Conservation (phyloP, 2,797 vertebrate genomes). For the Manis javanica region DNA sequence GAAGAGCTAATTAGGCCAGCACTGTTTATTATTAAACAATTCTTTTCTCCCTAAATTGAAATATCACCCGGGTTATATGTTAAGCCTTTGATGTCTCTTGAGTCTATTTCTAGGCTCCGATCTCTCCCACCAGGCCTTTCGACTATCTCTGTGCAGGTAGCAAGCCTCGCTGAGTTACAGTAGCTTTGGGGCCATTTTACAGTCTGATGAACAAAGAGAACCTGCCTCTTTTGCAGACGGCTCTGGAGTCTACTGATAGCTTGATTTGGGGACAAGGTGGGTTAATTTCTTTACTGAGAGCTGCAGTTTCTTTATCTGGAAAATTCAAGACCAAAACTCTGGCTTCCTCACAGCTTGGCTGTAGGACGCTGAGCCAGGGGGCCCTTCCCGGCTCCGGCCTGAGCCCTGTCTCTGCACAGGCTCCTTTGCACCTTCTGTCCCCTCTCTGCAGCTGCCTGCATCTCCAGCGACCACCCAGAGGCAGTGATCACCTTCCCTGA, state of each 20-base stretch:
- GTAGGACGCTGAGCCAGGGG: not conserved
- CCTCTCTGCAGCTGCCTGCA: too few relatives aligned
- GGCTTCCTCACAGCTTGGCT: not conserved
- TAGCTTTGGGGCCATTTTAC: not conserved
- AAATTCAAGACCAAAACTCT: not conserved
- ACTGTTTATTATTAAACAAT: not conserved
- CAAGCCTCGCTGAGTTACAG: not conserved
- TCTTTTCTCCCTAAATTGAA: not conserved
- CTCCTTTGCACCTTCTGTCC: not conserved
- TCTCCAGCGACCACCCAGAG: too few relatives aligned
- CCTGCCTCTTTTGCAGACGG: too few relatives aligned
- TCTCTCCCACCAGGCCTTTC: not conserved
- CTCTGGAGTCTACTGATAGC: not conserved
- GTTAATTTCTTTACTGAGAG: not conserved
- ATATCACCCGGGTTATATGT: not conserved
- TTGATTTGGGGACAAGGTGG: not conserved
- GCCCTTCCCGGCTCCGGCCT: too few relatives aligned
- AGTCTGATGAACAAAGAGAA: not conserved
- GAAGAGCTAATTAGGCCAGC: not conserved
- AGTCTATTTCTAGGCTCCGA: not conserved
- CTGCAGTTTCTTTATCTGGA: not conserved
- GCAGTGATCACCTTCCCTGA: too few relatives aligned
- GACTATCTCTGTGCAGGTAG: too few relatives aligned
- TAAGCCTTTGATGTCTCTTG: not conserved
- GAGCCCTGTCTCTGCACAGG: not conserved